Conservation (phyloP, 2,888 invertebrate species). For the Sussaba pulchella region DNA sequence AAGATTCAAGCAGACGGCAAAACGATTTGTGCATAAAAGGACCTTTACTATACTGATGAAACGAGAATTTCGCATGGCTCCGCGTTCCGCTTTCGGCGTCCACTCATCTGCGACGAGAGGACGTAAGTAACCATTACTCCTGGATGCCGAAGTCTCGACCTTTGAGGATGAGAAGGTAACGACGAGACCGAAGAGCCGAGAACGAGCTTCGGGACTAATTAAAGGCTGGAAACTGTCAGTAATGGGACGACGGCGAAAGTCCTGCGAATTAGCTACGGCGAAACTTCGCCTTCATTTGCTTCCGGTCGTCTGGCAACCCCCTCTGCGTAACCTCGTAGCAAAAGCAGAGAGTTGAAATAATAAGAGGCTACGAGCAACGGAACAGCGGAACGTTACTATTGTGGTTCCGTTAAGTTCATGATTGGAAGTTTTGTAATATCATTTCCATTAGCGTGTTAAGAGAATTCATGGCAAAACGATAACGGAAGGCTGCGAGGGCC, state of each 20-base stretch:
- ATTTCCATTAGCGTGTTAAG: slow-evolving; percentile 30
- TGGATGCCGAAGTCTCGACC: slow-evolving; percentile 29
- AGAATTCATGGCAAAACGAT: neutral
- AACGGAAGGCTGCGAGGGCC: neutral
- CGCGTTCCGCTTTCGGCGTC: slow-evolving; percentile 8
- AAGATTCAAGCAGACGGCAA: slow-evolving; percentile 5
- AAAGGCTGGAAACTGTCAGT: slow-evolving; percentile 70
- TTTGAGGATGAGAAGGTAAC: slow-evolving; percentile 58
- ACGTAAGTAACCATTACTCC: slow-evolving; percentile 36
- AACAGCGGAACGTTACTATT: slow-evolving; percentile 32
- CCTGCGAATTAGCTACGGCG: slow-evolving; percentile 69
- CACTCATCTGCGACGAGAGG: slow-evolving; percentile 19
- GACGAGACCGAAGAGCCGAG: slow-evolving; percentile 34
- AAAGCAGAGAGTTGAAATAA: slow-evolving; percentile 33
- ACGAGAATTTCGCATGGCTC: slow-evolving; percentile 3
- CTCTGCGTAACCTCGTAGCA: slow-evolving; percentile 10
- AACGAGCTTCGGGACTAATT: slow-evolving; percentile 65
- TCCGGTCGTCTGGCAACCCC: slow-evolving; percentile 45
- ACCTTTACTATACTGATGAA: neutral
- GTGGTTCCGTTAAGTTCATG: slow-evolving; percentile 37
- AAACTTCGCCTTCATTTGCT: slow-evolving; percentile 69
- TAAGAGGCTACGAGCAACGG: slow-evolving; percentile 39
- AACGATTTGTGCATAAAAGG: neutral
- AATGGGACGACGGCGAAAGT: slow-evolving; percentile 67
- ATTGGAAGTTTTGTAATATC: slow-evolving; percentile 47